Base-by-base conservation (phyloP, 2,888 invertebrate genomes). In the Nysson spinosus region DNA sequence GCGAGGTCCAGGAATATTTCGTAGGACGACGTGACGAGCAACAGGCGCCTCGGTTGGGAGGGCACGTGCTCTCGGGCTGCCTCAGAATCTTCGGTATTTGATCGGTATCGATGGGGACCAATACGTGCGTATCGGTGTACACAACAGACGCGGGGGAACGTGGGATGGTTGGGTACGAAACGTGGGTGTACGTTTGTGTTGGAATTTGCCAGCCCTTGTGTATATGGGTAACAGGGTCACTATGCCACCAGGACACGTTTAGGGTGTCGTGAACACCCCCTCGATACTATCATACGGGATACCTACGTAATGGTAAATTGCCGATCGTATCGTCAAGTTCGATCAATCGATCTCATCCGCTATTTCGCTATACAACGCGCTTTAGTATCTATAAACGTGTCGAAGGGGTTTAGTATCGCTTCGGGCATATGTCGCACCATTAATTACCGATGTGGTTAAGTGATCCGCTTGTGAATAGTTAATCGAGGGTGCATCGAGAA, bases 71-170 rank as follows among this genome's bases (percentile, higher is more conserved):
- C 69, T 80, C 71, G 82, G 84, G 77, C 66, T 74, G 80, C 76
- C 83, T 83, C 81, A 82, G 85, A 85, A 85, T 85, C 83, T 83
- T 85, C 74, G 85, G 82, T 75, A 85, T 85, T 81, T 81, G 81
- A 83, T 85, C 78, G 80, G 80, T 78, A 81, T 83, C 78, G 83
- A 82, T 77, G 73, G 72, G 63, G 64, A 75, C 75, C 77, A 60
- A 75, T 69, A 74, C 66, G 72, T 63, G 78, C 71, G 77, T 75
- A 57, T 62, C 62, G 61, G 51, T 69, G 77, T 77, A 79, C 79
- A 80, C 72, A 77, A 63, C 58, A 49, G 54, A 32, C 39, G 37
- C 39, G 50, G 50, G 55, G 58, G 43, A 58, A 67, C 54, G 49
- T 37, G 44, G 58, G 69, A 66, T 68, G 67, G 66, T 61, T 44